Base-by-base conservation (phyloP, 2,113 vertebrate genomes). In the Petrocephalus microphthalmus region DNA sequence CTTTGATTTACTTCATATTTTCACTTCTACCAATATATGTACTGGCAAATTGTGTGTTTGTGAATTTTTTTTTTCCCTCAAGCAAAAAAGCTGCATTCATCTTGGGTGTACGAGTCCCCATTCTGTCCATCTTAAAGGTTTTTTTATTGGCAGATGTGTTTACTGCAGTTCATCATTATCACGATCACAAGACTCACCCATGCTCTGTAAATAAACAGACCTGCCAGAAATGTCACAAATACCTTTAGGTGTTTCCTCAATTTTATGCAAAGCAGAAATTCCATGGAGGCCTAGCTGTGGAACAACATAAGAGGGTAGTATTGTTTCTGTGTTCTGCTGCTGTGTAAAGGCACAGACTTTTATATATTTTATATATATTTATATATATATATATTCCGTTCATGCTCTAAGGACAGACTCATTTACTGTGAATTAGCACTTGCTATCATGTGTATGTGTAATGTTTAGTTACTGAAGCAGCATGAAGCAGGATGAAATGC, bases 141-240 rank as follows among this genome's bases (percentile, higher is more conserved):
- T 90, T 90, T 90, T 92, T 92, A 89, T 92, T 49, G 33, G 71
- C 33, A 78, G 71, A 78, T 42, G 29, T 78, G 33, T 74, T 74
- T 19, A 74, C 71, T 37, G 71, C 13, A 37, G 33, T 74, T 74
- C 33, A 42, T 42, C 6, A 19, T 78, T 42, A 33, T 71, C 25
- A 71, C n/a, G 71, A 37, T 78, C 71, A 78, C 33, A 88, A 87
- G 87, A 87, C 71, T 87, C 86, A 88, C 47, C 87, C 74, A 54
- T 85, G 83, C 7, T 54, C 6, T 54, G 47, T 25, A 89, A 74
- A 87, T 45, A 64, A 90, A 84, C 60, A 86, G 51, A 56, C 85
- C 84, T 60, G 78, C 47, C 82, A 64, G 42, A 37, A 37, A 74
- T 78, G 71, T 78, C 71, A 42, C 71, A 78, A 19, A 29, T 29